These are phyloP conservation scores for Hybognathus amarus DNA, from an alignment of 2,797 vertebrate genomes.

Conservation along the genomic window DNA sequence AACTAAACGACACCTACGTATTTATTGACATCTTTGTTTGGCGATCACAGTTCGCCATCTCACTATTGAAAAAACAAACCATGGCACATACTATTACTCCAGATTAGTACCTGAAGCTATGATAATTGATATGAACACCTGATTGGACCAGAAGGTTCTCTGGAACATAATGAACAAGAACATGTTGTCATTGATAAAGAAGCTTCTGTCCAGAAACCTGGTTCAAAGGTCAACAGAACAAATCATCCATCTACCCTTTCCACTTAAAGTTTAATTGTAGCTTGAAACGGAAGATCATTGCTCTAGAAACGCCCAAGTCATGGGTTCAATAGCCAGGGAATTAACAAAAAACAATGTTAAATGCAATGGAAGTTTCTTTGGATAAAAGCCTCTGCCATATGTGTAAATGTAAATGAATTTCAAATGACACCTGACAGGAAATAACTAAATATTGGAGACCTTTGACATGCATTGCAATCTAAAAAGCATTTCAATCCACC, in stretches of 20 bases:
- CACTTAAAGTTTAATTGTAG: background rate
- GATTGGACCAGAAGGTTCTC: background rate
- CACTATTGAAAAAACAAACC: background rate
- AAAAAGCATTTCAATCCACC: background rate
- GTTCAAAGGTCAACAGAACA: background rate
- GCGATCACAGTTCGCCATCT: background rate
- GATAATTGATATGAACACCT: background rate
- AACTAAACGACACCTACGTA: conserved; percentile 1
- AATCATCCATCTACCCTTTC: background rate
- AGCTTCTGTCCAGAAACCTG: background rate
- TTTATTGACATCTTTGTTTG: background rate
- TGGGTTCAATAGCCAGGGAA: background rate
- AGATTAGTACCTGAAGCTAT: background rate
- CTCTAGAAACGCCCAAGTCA: background rate
- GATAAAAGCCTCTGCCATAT: no score
- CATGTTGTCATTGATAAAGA: background rate
- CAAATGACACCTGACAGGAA: background rate
- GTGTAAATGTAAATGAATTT: background rate
- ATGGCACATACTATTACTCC: background rate
- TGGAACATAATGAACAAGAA: background rate
- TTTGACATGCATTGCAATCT: background rate
- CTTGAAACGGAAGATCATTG: background rate
- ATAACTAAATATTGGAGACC: background rate
- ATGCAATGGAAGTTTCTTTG: background rate
- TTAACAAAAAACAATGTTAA: background rate